Evolutionary conservation across 1,140 invertebrate species (phyloP).

Genomic region (Acyrthosiphon pisum): DNA sequence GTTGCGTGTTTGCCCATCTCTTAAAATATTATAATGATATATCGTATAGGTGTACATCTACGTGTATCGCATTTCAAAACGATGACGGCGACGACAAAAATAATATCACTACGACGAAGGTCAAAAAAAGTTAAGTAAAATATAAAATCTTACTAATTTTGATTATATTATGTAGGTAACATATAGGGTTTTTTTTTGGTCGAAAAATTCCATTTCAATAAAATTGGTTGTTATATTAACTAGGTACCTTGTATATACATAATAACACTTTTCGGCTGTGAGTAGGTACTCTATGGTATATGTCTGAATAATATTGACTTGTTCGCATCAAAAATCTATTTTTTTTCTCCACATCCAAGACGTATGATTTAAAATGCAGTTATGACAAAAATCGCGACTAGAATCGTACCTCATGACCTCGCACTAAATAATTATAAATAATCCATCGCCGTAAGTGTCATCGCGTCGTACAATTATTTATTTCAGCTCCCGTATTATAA

Average conservation of each 20-base stretch:
- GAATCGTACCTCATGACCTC: neutral
- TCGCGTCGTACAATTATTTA: neutral
- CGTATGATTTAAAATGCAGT: neutral
- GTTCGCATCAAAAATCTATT: neutral
- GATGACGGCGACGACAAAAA: neutral
- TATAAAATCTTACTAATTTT: neutral
- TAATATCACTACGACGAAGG: neutral
- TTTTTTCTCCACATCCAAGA: too few relatives aligned
- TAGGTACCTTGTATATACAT: neutral
- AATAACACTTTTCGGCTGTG: neutral
- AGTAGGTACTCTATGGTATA: neutral
- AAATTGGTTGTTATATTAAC: neutral
- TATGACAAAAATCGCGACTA: neutral
- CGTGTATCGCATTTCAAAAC: neutral
- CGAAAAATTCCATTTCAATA: neutral
- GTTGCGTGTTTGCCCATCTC: neutral
- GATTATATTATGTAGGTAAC: too few relatives aligned
- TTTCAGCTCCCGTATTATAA: neutral
- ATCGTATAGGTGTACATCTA: neutral
- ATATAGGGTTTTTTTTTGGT: neutral
- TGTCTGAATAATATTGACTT: neutral
- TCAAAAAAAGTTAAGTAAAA: neutral
- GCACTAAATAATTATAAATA: neutral
- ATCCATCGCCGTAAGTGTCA: neutral
- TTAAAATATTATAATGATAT: conserved; percentile 7